phyloP scores from a whole-genome alignment of 92 coral and sea anemone species.

The Porites rus region DNA sequence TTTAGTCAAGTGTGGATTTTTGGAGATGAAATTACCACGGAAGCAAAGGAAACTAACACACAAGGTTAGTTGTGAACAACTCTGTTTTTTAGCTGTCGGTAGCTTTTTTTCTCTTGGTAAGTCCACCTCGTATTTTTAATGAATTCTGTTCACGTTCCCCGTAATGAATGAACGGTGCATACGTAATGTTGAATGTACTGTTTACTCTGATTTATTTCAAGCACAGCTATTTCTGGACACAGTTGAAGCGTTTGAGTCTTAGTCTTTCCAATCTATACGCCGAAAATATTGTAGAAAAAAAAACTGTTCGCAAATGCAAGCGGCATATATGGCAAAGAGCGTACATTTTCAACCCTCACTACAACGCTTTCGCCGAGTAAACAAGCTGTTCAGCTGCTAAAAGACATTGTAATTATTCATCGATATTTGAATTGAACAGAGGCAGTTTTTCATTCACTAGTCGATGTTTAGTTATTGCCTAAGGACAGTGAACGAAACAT shows the following conservation, averaged over 20 bases:
- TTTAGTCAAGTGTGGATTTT: conserved; percentile 95
- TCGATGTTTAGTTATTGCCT: neutral
- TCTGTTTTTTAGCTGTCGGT: neutral
- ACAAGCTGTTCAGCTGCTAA: conserved; percentile 41
- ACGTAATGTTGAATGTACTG: conserved; percentile 26
- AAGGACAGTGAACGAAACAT: neutral
- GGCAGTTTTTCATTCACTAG: neutral
- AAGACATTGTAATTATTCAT: conserved; percentile 15
- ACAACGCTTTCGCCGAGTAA: conserved; percentile 12
- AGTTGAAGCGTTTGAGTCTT: neutral
- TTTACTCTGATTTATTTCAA: conserved; percentile 41
- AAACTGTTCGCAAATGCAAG: neutral
- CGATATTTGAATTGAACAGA: conserved; percentile 16
- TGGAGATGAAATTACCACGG: conserved; percentile 97
- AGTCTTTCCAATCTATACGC: neutral
- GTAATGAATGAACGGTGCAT: conserved; percentile 41
- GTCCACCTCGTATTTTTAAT: conserved; percentile 41
- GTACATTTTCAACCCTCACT: conserved; percentile 13
- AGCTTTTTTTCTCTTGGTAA: conserved; percentile 7
- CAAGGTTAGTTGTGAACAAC: conserved; percentile 65
- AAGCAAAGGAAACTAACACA: conserved; percentile 92
- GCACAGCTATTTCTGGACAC: neutral
- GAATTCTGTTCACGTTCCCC: conserved; percentile 55
- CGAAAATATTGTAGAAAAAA: neutral
- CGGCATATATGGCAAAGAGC: neutral